phyloP scores from a whole-genome alignment of 1,140 invertebrate genomes.

The Ptiloglossa arizonensis region DNA sequence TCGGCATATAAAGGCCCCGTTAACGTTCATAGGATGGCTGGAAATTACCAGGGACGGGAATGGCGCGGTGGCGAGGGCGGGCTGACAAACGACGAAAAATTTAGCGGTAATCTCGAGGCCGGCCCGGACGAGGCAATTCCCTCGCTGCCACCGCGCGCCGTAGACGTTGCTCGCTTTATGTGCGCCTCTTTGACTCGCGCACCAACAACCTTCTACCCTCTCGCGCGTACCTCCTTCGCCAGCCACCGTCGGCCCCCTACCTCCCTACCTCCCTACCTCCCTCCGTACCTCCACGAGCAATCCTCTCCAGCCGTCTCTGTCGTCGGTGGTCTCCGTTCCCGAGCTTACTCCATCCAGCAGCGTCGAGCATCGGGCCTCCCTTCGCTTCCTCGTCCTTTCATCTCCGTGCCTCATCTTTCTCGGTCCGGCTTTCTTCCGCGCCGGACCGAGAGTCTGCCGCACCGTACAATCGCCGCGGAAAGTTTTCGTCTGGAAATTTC shows the following conservation, averaged over 20 bases:
- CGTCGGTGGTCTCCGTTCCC: constrained; percentile 13
- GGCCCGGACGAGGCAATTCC: constrained; percentile 68
- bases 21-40: constrained; percentile 40
- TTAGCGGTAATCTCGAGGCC: constrained; percentile 71
- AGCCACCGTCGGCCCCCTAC: too few species aligned
- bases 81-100: constrained; percentile 71
- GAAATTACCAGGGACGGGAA: constrained; percentile 48
- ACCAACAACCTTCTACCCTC: constrained; percentile 49
- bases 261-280: too few species aligned
- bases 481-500: constrained; percentile 70
- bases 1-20: constrained; percentile 57
- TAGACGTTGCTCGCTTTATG: constrained; percentile 74
- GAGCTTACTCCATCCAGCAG: not conserved
- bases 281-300: not conserved
- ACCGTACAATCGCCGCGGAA: constrained; percentile 64
- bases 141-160: constrained; percentile 41
- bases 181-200: constrained; percentile 70
- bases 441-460: constrained; percentile 54
- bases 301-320: constrained; percentile 11
- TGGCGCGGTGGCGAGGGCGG: constrained; percentile 19
- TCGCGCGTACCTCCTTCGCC: constrained; percentile 28
- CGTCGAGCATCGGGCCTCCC: not conserved
- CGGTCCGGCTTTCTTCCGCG: constrained; percentile 61
- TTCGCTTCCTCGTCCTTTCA: constrained; percentile 65
- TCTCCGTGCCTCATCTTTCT: constrained; percentile 70